phyloP scores from a whole-genome alignment of 2,888 invertebrate species.

The Baronia brevicornis region DNA sequence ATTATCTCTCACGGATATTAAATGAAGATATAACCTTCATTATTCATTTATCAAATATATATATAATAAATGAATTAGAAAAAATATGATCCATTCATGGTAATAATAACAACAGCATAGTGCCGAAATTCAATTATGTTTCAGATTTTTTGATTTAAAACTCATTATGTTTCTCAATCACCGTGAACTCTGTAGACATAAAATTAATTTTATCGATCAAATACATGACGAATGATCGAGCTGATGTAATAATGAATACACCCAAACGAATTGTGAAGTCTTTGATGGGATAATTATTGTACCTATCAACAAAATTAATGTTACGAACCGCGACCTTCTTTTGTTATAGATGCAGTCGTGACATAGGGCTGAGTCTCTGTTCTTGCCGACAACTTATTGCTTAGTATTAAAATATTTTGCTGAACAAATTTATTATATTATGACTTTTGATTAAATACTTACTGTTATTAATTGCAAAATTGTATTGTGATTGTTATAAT shows the following conservation, averaged over 20 bases:
- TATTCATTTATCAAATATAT: too few relatives aligned
- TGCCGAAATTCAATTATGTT: too few relatives aligned
- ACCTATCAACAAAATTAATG: constrained; percentile 5
- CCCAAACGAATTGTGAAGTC: neutral
- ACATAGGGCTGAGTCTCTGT: too few relatives aligned
- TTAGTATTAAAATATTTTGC: neutral
- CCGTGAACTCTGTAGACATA: constrained; percentile 10
- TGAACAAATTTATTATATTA: neutral
- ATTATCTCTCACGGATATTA: too few relatives aligned
- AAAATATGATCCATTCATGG: too few relatives aligned
- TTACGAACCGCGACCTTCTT: constrained; percentile 4
- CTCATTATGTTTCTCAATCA: neutral
- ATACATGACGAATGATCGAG: constrained; percentile 3
- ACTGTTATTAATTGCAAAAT: too few relatives aligned
- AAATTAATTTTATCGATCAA: constrained; percentile 12
- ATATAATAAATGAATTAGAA: too few relatives aligned
- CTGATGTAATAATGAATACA: constrained; percentile 5
- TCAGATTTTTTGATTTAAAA: too few relatives aligned
- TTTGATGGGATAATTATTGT: constrained; percentile 6
- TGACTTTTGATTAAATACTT: too few relatives aligned
- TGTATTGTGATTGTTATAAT: too few relatives aligned
- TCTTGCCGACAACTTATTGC: neutral
- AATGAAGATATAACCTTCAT: too few relatives aligned
- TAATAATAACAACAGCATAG: too few relatives aligned
- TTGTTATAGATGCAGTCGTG: neutral